A percentile compares a stretch with the other conserved stretches of the same genome.
Evolutionary conservation across 2,797 vertebrate species (phyloP).

Genomic region (Sebastolobus altivelis): DNA sequence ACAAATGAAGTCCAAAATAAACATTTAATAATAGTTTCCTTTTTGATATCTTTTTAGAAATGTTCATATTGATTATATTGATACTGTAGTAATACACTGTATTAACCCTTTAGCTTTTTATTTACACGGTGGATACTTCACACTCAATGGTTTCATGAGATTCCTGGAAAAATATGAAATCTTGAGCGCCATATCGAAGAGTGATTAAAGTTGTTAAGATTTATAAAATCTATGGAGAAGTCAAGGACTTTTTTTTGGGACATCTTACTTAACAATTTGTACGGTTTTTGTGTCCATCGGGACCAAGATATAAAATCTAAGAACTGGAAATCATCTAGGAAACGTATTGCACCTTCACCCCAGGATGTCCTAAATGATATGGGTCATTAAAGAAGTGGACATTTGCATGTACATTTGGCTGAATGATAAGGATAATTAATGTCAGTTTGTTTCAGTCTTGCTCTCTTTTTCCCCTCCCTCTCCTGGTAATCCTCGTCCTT

Average conservation of each 20-base stretch:
- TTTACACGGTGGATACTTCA: background rate
- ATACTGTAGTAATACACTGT: background rate
- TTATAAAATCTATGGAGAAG: background rate
- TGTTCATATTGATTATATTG: background rate
- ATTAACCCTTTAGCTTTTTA: background rate
- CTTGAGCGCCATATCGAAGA: background rate
- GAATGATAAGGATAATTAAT: slow-evolving; percentile 8
- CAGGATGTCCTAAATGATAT: background rate
- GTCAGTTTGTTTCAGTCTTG: background rate
- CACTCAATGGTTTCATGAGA: background rate
- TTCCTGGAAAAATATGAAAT: background rate
- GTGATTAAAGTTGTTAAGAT: background rate
- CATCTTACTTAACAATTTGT: background rate
- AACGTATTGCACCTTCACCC: background rate
- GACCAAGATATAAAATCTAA: background rate
- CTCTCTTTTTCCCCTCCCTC: background rate
- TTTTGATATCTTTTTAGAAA: background rate
- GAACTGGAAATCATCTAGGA: background rate
- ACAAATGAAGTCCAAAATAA: background rate
- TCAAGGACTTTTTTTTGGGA: background rate
- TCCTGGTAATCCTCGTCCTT: slow-evolving; percentile 57
- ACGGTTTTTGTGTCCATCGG: background rate
- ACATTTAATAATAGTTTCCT: background rate
- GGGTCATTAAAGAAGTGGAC: slow-evolving; percentile 10
- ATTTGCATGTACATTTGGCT: slow-evolving; percentile 4